Base-by-base conservation (phyloP, 2,888 invertebrate species). In the Mactromeris polynyma region DNA sequence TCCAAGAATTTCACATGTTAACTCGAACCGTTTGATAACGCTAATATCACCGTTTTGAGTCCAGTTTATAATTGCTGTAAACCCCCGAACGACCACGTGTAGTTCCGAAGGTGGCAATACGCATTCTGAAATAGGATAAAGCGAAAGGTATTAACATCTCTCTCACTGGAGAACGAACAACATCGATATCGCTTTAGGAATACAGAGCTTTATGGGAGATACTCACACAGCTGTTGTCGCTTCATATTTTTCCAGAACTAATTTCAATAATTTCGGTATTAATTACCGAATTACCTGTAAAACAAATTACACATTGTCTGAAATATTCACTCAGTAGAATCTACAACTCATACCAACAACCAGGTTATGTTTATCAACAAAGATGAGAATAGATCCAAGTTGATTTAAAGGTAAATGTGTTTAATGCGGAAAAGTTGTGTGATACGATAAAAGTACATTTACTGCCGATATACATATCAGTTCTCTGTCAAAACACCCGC, bases 1-100 rank as follows among this genome's bases (percentile, higher is more conserved):
- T 42, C 85, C 87, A 0, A 89, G 77, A 14, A 89, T 54, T 54
- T 91, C 91, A 78, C 88, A 91, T 11, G 89, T 89, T 42, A 91
- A 31, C 64, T 91, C 89, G 79, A 91, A 91, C 31, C 81, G 40
- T 21, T 81, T 81, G 14, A 91, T 84, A 6, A 19, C 33, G n/a
- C 69, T 77, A 21, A 58, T 21, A 73, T 89, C 88, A 4, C 85
- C 84, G 33, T 90, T 64, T 40, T 87, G 51, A 46, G 78, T 79
- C 91, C 91, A 91, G 54, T 88, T 83, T 4, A 91, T 42, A 26
- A 84, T 81, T 31, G 91, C 91, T 19, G 84, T 86, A 21, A 78
- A 73, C 1, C 89, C 91, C 19, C 73, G 58, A 21, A 91, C 89
- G n/a, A 79, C 84, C 21, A 91, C 82, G 31, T 84, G 83, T 14